These are phyloP conservation scores for Antheraea pernyi DNA, from an alignment of 1,140 invertebrate species.

Conservation along the genomic window DNA sequence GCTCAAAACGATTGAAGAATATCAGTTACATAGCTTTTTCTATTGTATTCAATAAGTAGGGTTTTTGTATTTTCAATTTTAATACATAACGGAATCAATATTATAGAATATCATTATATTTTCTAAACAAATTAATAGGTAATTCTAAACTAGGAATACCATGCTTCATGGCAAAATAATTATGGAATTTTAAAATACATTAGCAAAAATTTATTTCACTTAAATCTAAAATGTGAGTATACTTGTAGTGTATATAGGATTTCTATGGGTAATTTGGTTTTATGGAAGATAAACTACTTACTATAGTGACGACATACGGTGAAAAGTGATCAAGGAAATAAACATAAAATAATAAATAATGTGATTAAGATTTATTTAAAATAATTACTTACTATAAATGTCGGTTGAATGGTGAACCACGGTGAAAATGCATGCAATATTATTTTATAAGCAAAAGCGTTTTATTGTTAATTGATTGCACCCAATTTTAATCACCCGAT, in stretches of 20 bases:
- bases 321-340: background rate
- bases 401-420: background rate
- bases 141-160: too few species aligned
- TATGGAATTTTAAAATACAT: too few species aligned
- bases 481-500: background rate
- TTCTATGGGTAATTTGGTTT: background rate
- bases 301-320: background rate
- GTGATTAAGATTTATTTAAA: background rate
- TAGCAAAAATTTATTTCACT: background rate
- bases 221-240: background rate
- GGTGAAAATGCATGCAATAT: background rate
- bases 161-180: too few species aligned
- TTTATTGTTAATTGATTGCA: background rate
- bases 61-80: too few species aligned
- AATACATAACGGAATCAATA: too few species aligned
- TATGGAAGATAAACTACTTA: background rate
- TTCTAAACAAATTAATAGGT: too few species aligned
- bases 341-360: background rate
- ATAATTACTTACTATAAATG: conserved; percentile 2
- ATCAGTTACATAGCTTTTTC: too few species aligned
- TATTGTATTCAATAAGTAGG: too few species aligned
- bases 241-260: background rate
- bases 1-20: too few species aligned
- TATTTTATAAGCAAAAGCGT: background rate
- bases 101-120: too few species aligned